phyloP scores from a whole-genome alignment of 2,113 vertebrate genomes.

The Paramisgurnus dabryanus region DNA sequence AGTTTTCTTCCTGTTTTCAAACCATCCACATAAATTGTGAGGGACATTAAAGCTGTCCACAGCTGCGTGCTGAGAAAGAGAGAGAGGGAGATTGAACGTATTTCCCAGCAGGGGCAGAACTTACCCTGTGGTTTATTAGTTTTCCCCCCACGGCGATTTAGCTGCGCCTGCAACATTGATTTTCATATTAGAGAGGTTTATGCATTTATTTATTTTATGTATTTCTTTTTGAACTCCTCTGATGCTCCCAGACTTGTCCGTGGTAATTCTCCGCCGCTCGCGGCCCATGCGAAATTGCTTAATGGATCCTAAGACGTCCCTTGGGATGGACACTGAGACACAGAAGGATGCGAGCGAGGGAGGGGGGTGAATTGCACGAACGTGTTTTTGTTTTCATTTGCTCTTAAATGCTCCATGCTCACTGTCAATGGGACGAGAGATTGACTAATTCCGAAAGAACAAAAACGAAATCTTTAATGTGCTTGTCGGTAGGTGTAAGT shows the following conservation, averaged over 20 bases:
- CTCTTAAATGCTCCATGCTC: slow-evolving; percentile 42
- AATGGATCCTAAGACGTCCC: slow-evolving; percentile 82
- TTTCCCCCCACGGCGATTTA: slow-evolving; percentile 64
- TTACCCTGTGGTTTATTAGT: slow-evolving; percentile 69
- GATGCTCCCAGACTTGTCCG: slow-evolving; percentile 74
- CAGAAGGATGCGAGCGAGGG: slow-evolving; percentile 1
- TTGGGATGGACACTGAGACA: slow-evolving; percentile 31
- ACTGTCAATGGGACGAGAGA: slow-evolving; percentile 41
- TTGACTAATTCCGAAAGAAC: slow-evolving; percentile 41
- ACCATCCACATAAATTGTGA: slow-evolving; percentile 76
- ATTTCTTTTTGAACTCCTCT: slow-evolving; percentile 83
- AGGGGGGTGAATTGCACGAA: slow-evolving; percentile 30
- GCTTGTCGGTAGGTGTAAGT: slow-evolving; percentile 12
- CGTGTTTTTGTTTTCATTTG: slow-evolving; percentile 51
- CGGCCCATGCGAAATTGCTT: slow-evolving; percentile 76
- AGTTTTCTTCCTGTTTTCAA: slow-evolving; percentile 72
- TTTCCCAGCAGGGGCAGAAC: slow-evolving; percentile 68
- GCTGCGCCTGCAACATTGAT: slow-evolving; percentile 70
- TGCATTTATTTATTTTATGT: slow-evolving; percentile 85
- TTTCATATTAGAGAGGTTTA: slow-evolving; percentile 80
- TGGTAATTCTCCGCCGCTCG: slow-evolving; percentile 77
- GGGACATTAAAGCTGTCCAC: slow-evolving; percentile 80
- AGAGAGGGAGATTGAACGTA: slow-evolving; percentile 75
- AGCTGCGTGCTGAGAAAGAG: slow-evolving; percentile 59
- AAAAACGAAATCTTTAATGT: slow-evolving; percentile 29